Percentiles rank a stretch among this genome's conserved stretches.
These are phyloP conservation scores for Oegoconia quadripuncta DNA, from an alignment of 2,888 invertebrate genomes.

Conservation along the genomic window DNA sequence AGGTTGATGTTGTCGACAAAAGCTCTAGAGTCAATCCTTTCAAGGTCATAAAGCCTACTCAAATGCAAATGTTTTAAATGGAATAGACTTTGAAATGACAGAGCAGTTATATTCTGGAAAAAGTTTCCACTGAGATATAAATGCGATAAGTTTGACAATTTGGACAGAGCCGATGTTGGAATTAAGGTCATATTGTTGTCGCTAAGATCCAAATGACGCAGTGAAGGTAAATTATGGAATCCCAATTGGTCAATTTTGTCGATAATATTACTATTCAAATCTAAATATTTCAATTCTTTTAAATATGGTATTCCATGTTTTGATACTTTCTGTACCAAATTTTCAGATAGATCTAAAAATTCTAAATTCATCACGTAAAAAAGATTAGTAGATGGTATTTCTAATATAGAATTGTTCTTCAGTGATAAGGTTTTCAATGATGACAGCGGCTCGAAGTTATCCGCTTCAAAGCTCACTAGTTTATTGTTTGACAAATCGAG, in stretches of 20 bases:
- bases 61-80: conserved; percentile 87
- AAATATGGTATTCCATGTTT: conserved; percentile 86
- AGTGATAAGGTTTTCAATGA: conserved; percentile 86
- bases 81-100: conserved; percentile 91
- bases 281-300: conserved; percentile 84
- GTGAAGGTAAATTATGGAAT: conserved; percentile 85
- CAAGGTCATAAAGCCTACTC: conserved; percentile 82
- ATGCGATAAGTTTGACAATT: conserved; percentile 86
- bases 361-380: conserved; percentile 83
- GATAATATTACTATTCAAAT: conserved; percentile 88
- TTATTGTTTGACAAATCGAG: conserved; percentile 88
- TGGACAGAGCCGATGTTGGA: conserved; percentile 87
- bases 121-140: conserved; percentile 90
- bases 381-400: conserved; percentile 85
- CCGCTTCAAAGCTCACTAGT: conserved; percentile 85
- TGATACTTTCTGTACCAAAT: conserved; percentile 86
- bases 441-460: conserved; percentile 83
- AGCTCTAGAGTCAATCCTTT: conserved; percentile 86
- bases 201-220: conserved; percentile 87
- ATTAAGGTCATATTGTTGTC: conserved; percentile 90
- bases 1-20: conserved; percentile 92
- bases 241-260: conserved; percentile 84
- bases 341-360: conserved; percentile 87
- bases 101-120: conserved; percentile 84
- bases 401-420: conserved; percentile 88